Evolutionary conservation across 1,140 invertebrate genomes (phyloP).

Genomic region (Manduca sexta): DNA sequence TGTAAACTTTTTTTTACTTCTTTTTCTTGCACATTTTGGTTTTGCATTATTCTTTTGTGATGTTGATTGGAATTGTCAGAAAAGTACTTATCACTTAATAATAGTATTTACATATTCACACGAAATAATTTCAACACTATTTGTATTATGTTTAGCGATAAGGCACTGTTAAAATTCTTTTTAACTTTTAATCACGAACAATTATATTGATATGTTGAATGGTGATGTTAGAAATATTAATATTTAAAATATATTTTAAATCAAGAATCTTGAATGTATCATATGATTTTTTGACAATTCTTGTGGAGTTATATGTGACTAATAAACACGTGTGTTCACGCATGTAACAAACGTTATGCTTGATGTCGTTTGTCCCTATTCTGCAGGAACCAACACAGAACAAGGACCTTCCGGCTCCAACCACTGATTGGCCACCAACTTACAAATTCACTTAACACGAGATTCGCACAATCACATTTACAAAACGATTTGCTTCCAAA

Average conservation of each 20-base stretch:
- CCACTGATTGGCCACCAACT: constrained; percentile 42
- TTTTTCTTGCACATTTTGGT: not conserved
- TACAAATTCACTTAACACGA: constrained; percentile 7
- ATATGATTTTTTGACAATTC: not conserved
- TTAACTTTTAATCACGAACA: no score
- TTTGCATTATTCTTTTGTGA: not conserved
- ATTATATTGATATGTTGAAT: no score
- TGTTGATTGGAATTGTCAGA: constrained; percentile 1
- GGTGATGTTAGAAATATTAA: no score
- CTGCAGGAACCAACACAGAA: constrained; percentile 59
- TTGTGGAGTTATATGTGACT: constrained; percentile 27
- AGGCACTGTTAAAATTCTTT: no score
- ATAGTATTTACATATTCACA: not conserved
- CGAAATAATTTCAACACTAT: no score
- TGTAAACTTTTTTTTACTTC: no score
- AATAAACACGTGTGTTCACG: constrained; percentile 55
- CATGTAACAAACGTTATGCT: constrained; percentile 56
- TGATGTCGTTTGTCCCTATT: constrained; percentile 52
- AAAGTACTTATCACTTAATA: not conserved
- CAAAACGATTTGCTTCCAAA: not conserved
- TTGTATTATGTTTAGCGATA: no score
- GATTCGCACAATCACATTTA: not conserved
- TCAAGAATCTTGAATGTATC: no score
- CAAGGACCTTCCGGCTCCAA: constrained; percentile 47
- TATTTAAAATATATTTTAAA: no score